Conservation (phyloP, 2,888 invertebrate genomes). For the Hartigia nigra region DNA sequence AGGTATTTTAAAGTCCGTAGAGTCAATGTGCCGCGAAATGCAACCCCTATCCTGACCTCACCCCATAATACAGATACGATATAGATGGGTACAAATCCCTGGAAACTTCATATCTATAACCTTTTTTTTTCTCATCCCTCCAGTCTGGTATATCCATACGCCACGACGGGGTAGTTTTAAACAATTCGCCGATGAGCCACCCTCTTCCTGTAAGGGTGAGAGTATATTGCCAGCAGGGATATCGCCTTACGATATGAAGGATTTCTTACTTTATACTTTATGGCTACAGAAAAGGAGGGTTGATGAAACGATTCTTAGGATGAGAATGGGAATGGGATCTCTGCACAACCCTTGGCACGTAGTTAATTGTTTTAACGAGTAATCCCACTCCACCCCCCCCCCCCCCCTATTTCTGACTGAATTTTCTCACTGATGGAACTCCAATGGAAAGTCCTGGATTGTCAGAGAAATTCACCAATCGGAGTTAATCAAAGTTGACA, state of each 20-base stretch:
- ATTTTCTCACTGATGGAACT: not conserved
- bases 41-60: constrained; percentile 22
- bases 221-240: constrained; percentile 27
- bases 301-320: constrained; percentile 16
- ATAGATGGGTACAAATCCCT: constrained; percentile 55
- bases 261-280: constrained; percentile 14
- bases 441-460: not conserved
- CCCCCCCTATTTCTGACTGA: not conserved
- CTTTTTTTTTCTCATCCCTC: constrained; percentile 29
- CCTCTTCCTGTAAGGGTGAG: constrained; percentile 17
- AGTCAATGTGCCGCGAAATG: constrained; percentile 62
- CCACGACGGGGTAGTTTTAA: constrained; percentile 41
- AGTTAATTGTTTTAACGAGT: not conserved
- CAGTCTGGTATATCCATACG: constrained; percentile 15
- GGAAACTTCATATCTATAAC: constrained; percentile 54
- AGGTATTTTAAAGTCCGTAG: constrained; percentile 56
- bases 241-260: constrained; percentile 18
- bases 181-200: constrained; percentile 38
- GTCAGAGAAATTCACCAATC: constrained; percentile 11
- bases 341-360: not conserved
- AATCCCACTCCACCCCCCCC: no score
- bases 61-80: constrained; percentile 48
- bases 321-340: not conserved
- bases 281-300: constrained; percentile 11
- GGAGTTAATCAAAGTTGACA: constrained; percentile 26